Evolutionary conservation across 1,140 invertebrate genomes (phyloP).

Genomic region (Cephus cinctus): DNA sequence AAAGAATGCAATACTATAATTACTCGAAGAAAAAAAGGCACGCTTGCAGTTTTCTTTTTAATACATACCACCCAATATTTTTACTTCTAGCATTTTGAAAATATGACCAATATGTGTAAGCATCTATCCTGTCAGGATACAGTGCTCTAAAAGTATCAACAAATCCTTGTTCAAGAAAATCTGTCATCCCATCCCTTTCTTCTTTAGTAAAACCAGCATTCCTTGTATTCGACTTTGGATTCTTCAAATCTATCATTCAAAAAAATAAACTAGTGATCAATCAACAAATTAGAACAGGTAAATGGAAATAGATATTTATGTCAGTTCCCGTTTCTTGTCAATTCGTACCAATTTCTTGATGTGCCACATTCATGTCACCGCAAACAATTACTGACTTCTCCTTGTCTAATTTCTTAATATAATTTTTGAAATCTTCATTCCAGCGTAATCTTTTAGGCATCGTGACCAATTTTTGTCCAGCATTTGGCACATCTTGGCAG

Average conservation of each 20-base stretch:
- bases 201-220: constrained; percentile 95
- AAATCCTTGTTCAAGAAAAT: constrained; percentile 77
- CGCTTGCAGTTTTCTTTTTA: constrained; percentile 7
- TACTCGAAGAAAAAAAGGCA: constrained; percentile 17
- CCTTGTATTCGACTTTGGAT: constrained; percentile 91
- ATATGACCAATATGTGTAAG: constrained; percentile 96
- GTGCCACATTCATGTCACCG: constrained; percentile 97
- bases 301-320: constrained; percentile 4
- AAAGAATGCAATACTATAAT: constrained; percentile 22
- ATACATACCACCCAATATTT: constrained; percentile 89
- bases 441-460: constrained; percentile 87
- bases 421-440: constrained; percentile 80
- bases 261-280: constrained; percentile 10
- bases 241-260: constrained; percentile 76
- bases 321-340: neutral
- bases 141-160: constrained; percentile 87
- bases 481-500: constrained; percentile 78
- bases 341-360: constrained; percentile 83
- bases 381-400: constrained; percentile 93
- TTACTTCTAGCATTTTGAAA: constrained; percentile 80
- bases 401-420: constrained; percentile 78
- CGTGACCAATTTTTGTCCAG: constrained; percentile 79
- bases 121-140: constrained; percentile 80
- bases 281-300: neutral
- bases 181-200: constrained; percentile 88